Conservation (phyloP, 2,797 vertebrate species). For the Clarias fuscus region DNA sequence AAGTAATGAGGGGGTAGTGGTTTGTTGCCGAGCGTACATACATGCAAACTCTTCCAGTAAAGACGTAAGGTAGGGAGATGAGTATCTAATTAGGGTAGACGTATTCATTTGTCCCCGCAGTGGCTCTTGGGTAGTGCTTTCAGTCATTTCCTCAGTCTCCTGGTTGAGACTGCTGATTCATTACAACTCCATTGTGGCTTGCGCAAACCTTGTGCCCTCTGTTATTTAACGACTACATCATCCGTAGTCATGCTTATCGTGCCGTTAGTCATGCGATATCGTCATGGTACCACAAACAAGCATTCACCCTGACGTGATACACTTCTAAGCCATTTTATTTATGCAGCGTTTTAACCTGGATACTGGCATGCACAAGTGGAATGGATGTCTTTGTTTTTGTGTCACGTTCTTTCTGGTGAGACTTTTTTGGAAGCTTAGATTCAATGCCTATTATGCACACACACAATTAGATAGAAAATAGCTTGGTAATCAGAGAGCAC, state of each 20-base stretch:
- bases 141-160: not conserved
- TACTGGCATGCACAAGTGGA: constrained; percentile 45
- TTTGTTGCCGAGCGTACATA: constrained; percentile 53
- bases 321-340: constrained; percentile 6
- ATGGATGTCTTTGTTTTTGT: not conserved
- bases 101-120: constrained; percentile 1
- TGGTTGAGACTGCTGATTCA: not conserved
- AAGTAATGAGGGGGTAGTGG: constrained; percentile 77
- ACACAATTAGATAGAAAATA: constrained; percentile 47
- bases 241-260: not conserved
- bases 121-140: not conserved
- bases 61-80: constrained; percentile 32
- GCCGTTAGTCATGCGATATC: not conserved
- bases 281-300: not conserved
- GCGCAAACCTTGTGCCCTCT: not conserved
- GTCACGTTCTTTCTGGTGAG: not conserved
- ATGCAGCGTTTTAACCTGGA: constrained; percentile 33
- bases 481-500: constrained; percentile 28
- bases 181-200: not conserved
- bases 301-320: not conserved
- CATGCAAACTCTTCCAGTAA: constrained; percentile 41
- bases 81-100: constrained; percentile 16
- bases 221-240: not conserved
- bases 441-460: constrained; percentile 52
- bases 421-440: constrained; percentile 33